Evolutionary conservation across 2,888 invertebrate genomes (phyloP), one percentile per base, ranked within the genome.

Genomic region (Mactromeris polynyma): DNA sequence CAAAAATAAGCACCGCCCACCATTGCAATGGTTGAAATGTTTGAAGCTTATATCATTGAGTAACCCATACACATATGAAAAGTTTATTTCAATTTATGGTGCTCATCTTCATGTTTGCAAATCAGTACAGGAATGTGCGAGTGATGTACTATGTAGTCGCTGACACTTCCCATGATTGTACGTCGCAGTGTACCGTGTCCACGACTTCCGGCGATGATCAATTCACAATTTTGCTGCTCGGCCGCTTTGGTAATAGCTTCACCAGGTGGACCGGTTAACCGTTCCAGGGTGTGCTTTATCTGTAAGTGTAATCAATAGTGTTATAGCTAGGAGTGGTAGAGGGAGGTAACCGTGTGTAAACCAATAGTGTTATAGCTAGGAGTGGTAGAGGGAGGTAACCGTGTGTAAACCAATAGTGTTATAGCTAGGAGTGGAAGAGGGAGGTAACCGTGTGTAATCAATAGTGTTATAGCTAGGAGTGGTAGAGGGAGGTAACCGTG

Each of bases 91-190:
- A 85, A 31, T 33, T 85, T 88, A 77, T 81, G 81, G 31, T 88
- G 88, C 31, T 88, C 84, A n/a, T 89, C 87, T 36, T 85, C 46
- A 51, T 90, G 90, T 79, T 90, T 90, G 31, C 88, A 88, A 36
- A 90, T 83, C 11, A 88, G 58, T 2, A 90, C 90, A 2, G 90
- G 90, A 7, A 90, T 46, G 54, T 89, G 86, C 2, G 90, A 40
- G 42, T 90, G 90, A 77, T 90, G 90, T 0, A 89, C 83, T 9
- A 90, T 79, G 73, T 89, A 90, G 77, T 90, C 90, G 38, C 90
- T 90, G 26, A 89, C 86, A 79, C 90, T 90, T 40, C 90, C 90
- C 87, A 90, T 82, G 26, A 90, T 89, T 19, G 90, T 90, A n/a
- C 90, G 86, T 17, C 90, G 81, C 4, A 90, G 77, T 19, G 88